Conservation (phyloP, 1,140 invertebrate genomes). For the Samia ricini region DNA sequence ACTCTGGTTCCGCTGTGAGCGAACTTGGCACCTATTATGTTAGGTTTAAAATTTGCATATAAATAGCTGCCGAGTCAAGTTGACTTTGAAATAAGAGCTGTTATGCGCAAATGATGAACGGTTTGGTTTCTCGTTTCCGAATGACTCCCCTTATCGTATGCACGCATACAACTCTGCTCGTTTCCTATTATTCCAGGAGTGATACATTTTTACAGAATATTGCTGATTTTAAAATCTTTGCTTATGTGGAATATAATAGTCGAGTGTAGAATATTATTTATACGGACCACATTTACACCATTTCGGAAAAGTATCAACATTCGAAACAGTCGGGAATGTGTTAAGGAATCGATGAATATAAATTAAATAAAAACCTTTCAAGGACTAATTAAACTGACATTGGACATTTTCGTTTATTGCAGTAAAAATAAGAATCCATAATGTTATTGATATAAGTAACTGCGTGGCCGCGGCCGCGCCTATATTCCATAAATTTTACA, state of each 20-base stretch:
- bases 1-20: constrained; percentile 10
- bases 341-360: no score
- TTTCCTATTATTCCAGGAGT: background rate
- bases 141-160: background rate
- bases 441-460: no score
- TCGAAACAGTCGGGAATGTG: no score
- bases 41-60: constrained; percentile 35
- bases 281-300: no score
- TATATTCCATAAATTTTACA: no score
- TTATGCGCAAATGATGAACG: constrained; percentile 15
- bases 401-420: no score
- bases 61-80: constrained; percentile 21
- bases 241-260: background rate
- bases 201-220: background rate
- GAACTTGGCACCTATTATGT: background rate
- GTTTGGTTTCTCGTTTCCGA: background rate
- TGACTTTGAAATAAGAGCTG: constrained; percentile 23
- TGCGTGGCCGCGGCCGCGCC: no score
- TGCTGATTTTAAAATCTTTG: background rate
- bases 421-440: no score
- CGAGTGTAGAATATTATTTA: no score
- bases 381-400: no score
- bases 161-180: background rate
- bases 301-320: no score
- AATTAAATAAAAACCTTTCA: no score